A percentile compares a stretch with the other conserved stretches of the same genome.
phyloP scores from a whole-genome alignment of 2,797 vertebrate species.

The Cryptoprocta ferox region DNA sequence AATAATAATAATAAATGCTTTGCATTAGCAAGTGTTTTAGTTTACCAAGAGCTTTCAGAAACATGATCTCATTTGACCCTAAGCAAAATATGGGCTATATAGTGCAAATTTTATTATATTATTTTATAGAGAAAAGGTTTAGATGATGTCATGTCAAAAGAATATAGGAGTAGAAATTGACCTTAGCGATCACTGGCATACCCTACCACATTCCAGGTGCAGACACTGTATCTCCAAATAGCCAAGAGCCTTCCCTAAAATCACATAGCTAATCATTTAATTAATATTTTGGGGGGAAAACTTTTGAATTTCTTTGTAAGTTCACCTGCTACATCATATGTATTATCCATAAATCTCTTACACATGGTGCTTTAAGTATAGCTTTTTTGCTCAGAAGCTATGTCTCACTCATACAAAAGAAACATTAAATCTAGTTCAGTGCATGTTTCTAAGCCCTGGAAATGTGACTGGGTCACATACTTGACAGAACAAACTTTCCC shows the following conservation, averaged over 20 bases:
- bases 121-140: not conserved
- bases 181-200: not conserved
- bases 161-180: not conserved
- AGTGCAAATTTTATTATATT: not conserved
- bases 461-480: slow-evolving; percentile 22
- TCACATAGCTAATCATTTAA: not conserved
- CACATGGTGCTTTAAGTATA: not conserved
- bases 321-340: not conserved
- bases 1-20: slow-evolving; percentile 12
- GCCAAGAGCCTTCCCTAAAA: not conserved
- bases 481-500: not conserved
- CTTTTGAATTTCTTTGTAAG: not conserved
- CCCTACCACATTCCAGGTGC: not conserved
- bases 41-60: slow-evolving; percentile 46
- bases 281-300: not conserved
- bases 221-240: not conserved
- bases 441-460: not conserved
- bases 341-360: slow-evolving; percentile 9
- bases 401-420: not conserved
- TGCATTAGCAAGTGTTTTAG: not conserved
- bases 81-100: slow-evolving; percentile 29
- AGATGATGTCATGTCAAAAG: not conserved
- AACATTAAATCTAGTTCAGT: slow-evolving; percentile 24
- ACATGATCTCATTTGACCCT: not conserved
- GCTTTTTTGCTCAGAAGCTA: not conserved